Evolutionary conservation across 2,888 invertebrate genomes (phyloP).

Genomic region (Chydorus sphaericus): DNA sequence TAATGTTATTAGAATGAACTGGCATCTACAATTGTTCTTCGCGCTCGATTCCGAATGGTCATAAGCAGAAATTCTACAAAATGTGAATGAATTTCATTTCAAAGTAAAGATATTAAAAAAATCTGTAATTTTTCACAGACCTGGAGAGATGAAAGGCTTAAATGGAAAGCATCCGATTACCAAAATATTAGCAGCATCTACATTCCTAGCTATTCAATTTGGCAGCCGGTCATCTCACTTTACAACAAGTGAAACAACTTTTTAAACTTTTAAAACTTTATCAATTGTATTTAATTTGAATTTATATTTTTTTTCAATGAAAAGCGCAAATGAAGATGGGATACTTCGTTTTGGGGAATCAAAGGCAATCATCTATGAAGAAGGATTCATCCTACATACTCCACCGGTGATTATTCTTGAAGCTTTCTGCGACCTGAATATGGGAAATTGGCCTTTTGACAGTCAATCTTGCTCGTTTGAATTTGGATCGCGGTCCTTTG

Average conservation of each 20-base stretch:
- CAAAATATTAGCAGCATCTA: conserved; percentile 44
- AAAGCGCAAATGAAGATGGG: neutral
- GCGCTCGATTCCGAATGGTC: conserved; percentile 24
- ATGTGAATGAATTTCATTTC: conserved; percentile 21
- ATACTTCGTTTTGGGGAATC: conserved; percentile 30
- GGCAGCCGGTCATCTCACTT: conserved; percentile 59
- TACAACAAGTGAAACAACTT: conserved; percentile 37
- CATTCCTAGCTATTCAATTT: conserved; percentile 53
- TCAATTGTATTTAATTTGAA: no score
- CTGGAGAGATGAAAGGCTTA: conserved; percentile 60
- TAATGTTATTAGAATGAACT: conserved; percentile 37
- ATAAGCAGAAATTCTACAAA: neutral
- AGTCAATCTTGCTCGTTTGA: conserved; percentile 47
- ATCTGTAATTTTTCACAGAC: conserved; percentile 27
- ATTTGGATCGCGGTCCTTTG: conserved; percentile 58
- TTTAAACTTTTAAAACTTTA: neutral
- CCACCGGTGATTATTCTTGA: conserved; percentile 47
- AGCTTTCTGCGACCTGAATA: conserved; percentile 46
- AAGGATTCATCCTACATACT: conserved; percentile 46
- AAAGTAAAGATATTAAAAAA: conserved; percentile 23
- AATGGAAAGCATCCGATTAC: conserved; percentile 52
- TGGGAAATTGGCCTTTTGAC: conserved; percentile 61
- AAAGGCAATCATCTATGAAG: conserved; percentile 34
- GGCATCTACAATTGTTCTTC: conserved; percentile 41
- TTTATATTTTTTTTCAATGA: neutral